A percentile compares a stretch with the other conserved stretches of the same genome.
phyloP scores from a whole-genome alignment of 2,888 invertebrate species.

The Phortica okadai region DNA sequence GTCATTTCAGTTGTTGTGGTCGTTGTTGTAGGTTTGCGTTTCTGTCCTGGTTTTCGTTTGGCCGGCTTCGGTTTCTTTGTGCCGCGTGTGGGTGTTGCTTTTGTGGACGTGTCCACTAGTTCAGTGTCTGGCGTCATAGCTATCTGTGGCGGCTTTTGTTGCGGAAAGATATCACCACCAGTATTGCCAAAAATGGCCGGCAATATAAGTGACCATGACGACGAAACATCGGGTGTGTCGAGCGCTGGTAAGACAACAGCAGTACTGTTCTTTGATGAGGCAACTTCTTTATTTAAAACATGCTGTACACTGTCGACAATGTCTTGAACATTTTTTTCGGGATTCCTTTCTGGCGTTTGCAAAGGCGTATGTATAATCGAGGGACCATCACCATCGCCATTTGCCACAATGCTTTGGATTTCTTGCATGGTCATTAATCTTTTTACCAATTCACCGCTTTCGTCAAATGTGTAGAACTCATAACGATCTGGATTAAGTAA shows the following conservation, averaged over 20 bases:
- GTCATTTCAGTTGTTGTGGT: constrained; percentile 54
- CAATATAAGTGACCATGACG: constrained; percentile 88
- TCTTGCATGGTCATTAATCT: constrained; percentile 90
- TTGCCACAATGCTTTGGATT: constrained; percentile 90
- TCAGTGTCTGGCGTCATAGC: constrained; percentile 77
- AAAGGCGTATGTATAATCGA: constrained; percentile 73
- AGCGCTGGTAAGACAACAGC: constrained; percentile 76
- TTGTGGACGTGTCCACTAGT: constrained; percentile 71
- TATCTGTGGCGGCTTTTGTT: constrained; percentile 77
- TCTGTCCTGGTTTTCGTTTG: constrained; percentile 70
- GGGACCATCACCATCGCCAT: constrained; percentile 84
- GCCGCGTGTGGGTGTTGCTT: constrained; percentile 50
- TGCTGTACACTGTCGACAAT: constrained; percentile 90
- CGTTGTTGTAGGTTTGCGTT: constrained; percentile 62
- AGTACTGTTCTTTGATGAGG: constrained; percentile 78
- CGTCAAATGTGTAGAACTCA: constrained; percentile 91
- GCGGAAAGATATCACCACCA: constrained; percentile 80
- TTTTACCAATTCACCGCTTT: constrained; percentile 88
- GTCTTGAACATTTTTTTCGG: constrained; percentile 85
- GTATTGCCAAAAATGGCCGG: constrained; percentile 88
- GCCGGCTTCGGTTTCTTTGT: constrained; percentile 66
- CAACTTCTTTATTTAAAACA: constrained; percentile 86
- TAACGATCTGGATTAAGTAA: constrained; percentile 89
- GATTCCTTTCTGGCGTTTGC: constrained; percentile 76
- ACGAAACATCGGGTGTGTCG: constrained; percentile 85